Percentiles rank a stretch among this genome's conserved stretches.
These are phyloP conservation scores for Dysmachus trigonus DNA, from an alignment of 2,888 invertebrate species.

Conservation along the genomic window DNA sequence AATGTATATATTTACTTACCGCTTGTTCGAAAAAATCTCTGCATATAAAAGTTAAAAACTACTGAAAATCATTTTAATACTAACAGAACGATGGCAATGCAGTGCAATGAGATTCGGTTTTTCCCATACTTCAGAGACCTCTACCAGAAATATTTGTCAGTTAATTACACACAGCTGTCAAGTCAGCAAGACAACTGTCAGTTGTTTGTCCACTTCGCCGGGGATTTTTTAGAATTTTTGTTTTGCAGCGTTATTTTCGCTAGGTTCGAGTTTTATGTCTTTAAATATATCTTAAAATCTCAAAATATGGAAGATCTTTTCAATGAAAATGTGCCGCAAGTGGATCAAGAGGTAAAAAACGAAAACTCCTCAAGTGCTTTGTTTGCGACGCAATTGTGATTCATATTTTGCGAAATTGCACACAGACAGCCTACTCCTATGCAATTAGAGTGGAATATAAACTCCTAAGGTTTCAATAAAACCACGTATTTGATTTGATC, in stretches of 20 bases:
- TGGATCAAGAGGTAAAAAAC: constrained; percentile 79
- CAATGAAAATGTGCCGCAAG: constrained; percentile 81
- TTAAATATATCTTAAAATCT: not conserved
- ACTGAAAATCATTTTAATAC: too few species aligned
- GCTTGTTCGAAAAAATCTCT: too few species aligned
- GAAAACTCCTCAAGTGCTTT: not conserved
- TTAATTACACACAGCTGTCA: too few species aligned
- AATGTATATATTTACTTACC: too few species aligned
- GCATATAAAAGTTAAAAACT: too few species aligned
- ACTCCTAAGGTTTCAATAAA: not conserved
- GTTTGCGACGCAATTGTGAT: constrained; percentile 20
- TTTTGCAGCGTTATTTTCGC: not conserved
- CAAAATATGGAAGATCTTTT: constrained; percentile 79
- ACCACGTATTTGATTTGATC: not conserved
- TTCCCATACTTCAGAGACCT: too few species aligned
- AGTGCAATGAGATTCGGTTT: too few species aligned
- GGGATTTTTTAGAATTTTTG: not conserved
- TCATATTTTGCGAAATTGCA: not conserved
- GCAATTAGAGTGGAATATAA: constrained; percentile 26
- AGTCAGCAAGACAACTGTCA: not conserved
- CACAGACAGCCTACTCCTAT: not conserved
- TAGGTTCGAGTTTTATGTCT: not conserved
- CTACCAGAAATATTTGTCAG: too few species aligned
- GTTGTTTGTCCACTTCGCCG: not conserved
- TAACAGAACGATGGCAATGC: too few species aligned